Evolutionary conservation across 1,140 invertebrate species (phyloP), one percentile per base, ranked within the genome.

Genomic region (Lasaia peninsularis): DNA sequence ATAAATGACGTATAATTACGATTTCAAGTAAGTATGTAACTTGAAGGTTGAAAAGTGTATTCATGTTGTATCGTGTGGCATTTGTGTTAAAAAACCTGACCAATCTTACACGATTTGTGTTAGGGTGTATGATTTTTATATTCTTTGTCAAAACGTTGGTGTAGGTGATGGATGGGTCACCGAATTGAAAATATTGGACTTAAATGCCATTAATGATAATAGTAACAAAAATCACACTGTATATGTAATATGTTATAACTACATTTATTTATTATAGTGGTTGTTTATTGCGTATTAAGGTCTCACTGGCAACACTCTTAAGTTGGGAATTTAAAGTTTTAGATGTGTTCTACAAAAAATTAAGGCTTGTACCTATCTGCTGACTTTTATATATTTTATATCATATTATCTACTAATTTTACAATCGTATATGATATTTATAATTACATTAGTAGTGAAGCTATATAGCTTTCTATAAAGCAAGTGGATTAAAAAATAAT

Each of bases 41-140:
- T 44, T 11, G 2, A 8, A 44, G 6, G 11, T 5, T 20, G 8
- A 40, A 5, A 16, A 44, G 40, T 44, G 18, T 9, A 20, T 44
- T 44, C 10, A 16, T 21, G 3, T 44, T 44, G 40, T 44, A 48
- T 48, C 40, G 40, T 48, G 20, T 48, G 40, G 40, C 20, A n/a
- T 21, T 20, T 21, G 40, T 44, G 37, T 18, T 10, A 14, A 48
- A 11, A 21, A 48, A 48, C 40, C 40, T 48, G 40, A 48, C 40
- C 40, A 48, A 48, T 44, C 3, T 48, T 20, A 48, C 40, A 48
- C 20, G 40, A 48, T 48, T 21, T 48, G 18, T 48, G 40, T 48
- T 48, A 48, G 40, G 40, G 11, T n/a, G n/a, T 21, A 48, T 11
- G 11, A 44, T 21, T n/a, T n/a, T 48, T 11, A 21, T 28, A 28